These are phyloP conservation scores for Dolichomitus sp. DNA, from an alignment of 2,888 invertebrate genomes.

Conservation along the genomic window DNA sequence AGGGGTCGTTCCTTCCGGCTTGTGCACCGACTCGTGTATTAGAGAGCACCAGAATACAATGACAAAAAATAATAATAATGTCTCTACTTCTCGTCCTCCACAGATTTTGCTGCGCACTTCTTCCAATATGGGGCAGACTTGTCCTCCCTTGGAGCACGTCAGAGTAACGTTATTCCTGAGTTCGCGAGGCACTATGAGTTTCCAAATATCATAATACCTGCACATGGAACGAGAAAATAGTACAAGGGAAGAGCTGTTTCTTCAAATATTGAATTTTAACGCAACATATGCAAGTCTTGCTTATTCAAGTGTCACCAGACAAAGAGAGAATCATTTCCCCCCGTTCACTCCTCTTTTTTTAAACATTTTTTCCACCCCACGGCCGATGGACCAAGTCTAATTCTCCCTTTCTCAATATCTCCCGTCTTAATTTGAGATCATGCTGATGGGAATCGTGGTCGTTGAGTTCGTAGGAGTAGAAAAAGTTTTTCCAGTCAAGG, in stretches of 20 bases:
- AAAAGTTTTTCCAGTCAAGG: conserved; percentile 9
- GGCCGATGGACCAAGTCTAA: background rate
- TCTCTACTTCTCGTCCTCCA: conserved; percentile 43
- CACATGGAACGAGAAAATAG: background rate
- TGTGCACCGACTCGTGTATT: conserved; percentile 32
- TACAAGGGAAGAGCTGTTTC: conserved; percentile 8
- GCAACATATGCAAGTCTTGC: conserved; percentile 7
- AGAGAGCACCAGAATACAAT: conserved; percentile 36
- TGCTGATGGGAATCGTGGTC: conserved; percentile 30
- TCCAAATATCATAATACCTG: conserved; percentile 47
- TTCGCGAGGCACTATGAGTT: conserved; percentile 35
- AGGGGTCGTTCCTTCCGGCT: conserved; percentile 18
- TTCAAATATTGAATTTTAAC: conserved; percentile 59
- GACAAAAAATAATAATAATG: conserved; percentile 37
- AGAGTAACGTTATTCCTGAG: conserved; percentile 42
- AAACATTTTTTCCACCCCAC: background rate
- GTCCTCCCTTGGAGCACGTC: conserved; percentile 14
- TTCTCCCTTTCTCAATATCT: background rate
- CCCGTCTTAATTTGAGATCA: conserved; percentile 9
- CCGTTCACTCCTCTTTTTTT: background rate
- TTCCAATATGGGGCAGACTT: conserved; percentile 74
- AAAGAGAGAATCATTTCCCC: background rate
- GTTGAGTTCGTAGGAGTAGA: conserved; percentile 23
- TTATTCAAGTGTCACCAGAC: background rate
- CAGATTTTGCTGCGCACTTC: conserved; percentile 72